Conservation (phyloP, 1,140 invertebrate species). For the Probaryconus sp. region DNA sequence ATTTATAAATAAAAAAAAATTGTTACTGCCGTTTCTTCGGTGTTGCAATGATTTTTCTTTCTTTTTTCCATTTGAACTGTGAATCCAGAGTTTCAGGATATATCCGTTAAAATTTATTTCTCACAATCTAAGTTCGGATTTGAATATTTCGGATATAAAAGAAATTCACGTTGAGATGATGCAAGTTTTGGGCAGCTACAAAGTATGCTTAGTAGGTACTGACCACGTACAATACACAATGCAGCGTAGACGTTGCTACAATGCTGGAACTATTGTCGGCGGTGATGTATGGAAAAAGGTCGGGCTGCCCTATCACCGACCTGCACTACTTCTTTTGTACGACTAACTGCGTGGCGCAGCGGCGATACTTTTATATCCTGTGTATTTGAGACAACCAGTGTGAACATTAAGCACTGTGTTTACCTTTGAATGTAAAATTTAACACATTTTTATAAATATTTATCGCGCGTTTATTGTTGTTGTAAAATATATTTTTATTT, state of each 20-base stretch:
- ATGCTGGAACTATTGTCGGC: conserved; percentile 44
- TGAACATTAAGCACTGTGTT: conserved; percentile 27
- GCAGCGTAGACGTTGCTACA: conserved; percentile 43
- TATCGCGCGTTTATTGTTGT: too few species aligned
- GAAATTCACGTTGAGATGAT: conserved; percentile 9
- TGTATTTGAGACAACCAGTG: conserved; percentile 43
- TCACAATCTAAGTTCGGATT: background rate
- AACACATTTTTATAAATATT: conserved; percentile 11
- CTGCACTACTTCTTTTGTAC: conserved; percentile 55
- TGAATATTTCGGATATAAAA: conserved; percentile 11
- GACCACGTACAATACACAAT: conserved; percentile 38
- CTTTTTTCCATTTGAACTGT: background rate
- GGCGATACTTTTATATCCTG: conserved; percentile 46
- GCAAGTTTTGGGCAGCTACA: conserved; percentile 16
- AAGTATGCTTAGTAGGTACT: conserved; percentile 24
- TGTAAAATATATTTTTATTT: too few species aligned
- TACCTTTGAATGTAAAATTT: conserved; percentile 18
- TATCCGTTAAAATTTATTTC: background rate
- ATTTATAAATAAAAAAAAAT: too few species aligned
- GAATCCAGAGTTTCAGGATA: background rate
- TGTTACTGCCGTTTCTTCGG: too few species aligned
- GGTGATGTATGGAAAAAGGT: conserved; percentile 60
- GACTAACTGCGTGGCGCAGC: conserved; percentile 24
- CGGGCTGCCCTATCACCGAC: conserved; percentile 48
- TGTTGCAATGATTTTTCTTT: too few species aligned